These are phyloP conservation scores for Villa cingulata DNA, from an alignment of 2,888 invertebrate species.

Conservation along the genomic window DNA sequence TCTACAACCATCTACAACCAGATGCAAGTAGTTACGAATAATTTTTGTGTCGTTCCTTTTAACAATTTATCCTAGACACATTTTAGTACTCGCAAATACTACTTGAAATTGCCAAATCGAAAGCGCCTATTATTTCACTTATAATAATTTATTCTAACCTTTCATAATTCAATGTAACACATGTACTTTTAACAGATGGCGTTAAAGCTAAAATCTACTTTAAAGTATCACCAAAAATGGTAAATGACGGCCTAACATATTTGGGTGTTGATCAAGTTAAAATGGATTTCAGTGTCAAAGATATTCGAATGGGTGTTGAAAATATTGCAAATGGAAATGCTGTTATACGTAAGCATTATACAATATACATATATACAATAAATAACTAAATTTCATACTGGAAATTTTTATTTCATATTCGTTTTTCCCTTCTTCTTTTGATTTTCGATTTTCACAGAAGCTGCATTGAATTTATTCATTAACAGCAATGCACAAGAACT, in stretches of 20 bases:
- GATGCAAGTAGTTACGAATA: too few species aligned
- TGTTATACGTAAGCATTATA: constrained; percentile 57
- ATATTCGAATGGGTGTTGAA: constrained; percentile 74
- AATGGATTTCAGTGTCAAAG: constrained; percentile 72
- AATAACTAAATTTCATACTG: too few species aligned
- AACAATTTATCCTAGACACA: too few species aligned
- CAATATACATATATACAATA: not conserved
- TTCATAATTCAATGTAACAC: not conserved
- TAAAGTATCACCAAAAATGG: constrained; percentile 49
- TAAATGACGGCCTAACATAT: constrained; percentile 50
- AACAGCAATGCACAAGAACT: constrained; percentile 75
- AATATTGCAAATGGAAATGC: constrained; percentile 69
- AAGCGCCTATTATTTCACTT: too few species aligned
- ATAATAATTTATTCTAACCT: not conserved
- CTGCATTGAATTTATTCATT: constrained; percentile 72
- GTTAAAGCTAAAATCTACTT: constrained; percentile 75
- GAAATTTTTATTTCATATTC: too few species aligned
- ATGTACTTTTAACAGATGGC: constrained; percentile 51
- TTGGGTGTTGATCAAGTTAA: constrained; percentile 62
- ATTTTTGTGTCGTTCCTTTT: too few species aligned
- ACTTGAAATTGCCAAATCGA: too few species aligned
- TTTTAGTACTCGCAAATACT: too few species aligned
- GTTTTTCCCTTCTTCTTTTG: too few species aligned
- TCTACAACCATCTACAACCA: too few species aligned
- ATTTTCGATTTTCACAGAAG: constrained; percentile 44